Evolutionary conservation across 2,113 vertebrate genomes (phyloP).

Genomic region (Cyphomyrus plagiostoma): DNA sequence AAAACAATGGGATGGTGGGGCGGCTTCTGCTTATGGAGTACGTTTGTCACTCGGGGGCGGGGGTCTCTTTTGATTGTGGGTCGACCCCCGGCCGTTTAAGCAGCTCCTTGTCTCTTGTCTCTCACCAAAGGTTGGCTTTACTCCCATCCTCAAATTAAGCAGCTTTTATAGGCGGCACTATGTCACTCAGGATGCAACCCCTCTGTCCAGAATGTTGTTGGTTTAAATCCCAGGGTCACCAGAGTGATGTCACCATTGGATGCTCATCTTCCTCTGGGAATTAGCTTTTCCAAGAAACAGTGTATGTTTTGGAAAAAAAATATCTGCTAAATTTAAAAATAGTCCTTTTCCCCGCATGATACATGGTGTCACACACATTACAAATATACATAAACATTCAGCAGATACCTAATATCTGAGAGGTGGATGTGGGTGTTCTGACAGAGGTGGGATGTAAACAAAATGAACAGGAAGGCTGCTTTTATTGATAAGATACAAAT

Average conservation of each 20-base stretch:
- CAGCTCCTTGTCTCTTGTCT: neutral
- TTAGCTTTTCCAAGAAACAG: neutral
- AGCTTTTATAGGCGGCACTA: neutral
- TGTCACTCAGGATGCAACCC: neutral
- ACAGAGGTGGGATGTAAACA: neutral
- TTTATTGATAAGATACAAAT: neutral
- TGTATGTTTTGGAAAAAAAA: neutral
- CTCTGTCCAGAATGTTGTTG: neutral
- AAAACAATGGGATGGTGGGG: neutral
- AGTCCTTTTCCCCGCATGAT: neutral
- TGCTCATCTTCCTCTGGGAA: neutral
- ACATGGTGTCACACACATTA: neutral
- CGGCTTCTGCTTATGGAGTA: neutral
- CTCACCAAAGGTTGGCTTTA: neutral
- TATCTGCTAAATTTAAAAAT: neutral
- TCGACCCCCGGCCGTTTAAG: neutral
- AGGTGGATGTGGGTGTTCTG: neutral
- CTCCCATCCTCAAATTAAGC: neutral
- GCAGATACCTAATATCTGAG: neutral
- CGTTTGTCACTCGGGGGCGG: neutral
- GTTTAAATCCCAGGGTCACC: neutral
- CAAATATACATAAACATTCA: neutral
- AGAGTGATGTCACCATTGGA: neutral
- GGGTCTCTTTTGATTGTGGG: neutral
- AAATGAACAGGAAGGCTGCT: neutral